Percentiles rank a stretch among this genome's conserved stretches.
These are phyloP conservation scores for Thalpophila matura DNA, from an alignment of 2,888 invertebrate genomes.

Conservation along the genomic window DNA sequence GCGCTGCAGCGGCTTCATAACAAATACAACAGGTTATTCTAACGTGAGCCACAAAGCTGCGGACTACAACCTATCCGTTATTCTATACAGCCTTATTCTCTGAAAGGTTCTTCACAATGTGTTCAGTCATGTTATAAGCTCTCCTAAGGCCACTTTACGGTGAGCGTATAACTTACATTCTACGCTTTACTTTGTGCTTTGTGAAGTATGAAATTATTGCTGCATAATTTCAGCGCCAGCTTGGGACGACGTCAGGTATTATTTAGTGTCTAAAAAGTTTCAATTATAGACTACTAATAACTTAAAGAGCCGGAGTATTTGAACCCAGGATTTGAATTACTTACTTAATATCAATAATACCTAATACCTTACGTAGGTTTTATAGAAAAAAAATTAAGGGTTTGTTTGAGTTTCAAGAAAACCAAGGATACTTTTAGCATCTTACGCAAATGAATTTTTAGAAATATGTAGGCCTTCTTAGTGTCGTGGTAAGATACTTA, in stretches of 20 bases:
- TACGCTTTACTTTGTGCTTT: conserved; percentile 70
- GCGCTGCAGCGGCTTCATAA: conserved; percentile 38
- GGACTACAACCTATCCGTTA: conserved; percentile 57
- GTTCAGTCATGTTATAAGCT: conserved; percentile 72
- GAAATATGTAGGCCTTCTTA: conserved; percentile 29
- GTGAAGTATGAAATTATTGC: conserved; percentile 74
- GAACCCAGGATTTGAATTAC: not conserved
- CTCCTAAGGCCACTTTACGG: conserved; percentile 72
- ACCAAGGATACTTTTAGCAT: conserved; percentile 12
- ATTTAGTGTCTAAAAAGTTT: conserved; percentile 61
- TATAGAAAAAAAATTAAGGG: too few species aligned
- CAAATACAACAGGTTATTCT: conserved; percentile 45
- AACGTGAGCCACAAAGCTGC: conserved; percentile 49
- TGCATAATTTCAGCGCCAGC: conserved; percentile 69
- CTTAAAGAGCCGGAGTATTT: conserved; percentile 9
- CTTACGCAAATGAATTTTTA: conserved; percentile 22
- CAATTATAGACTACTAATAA: conserved; percentile 34
- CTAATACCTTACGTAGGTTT: too few species aligned
- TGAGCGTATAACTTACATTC: conserved; percentile 67
- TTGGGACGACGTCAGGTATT: conserved; percentile 60
- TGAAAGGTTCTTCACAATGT: conserved; percentile 66
- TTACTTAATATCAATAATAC: too few species aligned
- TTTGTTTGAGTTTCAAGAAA: conserved; percentile 4
- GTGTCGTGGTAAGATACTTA: conserved; percentile 46
- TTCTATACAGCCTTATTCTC: conserved; percentile 62